Conservation (phyloP, 2,113 vertebrate genomes). For the Ptilorrhoa leucosticta region DNA sequence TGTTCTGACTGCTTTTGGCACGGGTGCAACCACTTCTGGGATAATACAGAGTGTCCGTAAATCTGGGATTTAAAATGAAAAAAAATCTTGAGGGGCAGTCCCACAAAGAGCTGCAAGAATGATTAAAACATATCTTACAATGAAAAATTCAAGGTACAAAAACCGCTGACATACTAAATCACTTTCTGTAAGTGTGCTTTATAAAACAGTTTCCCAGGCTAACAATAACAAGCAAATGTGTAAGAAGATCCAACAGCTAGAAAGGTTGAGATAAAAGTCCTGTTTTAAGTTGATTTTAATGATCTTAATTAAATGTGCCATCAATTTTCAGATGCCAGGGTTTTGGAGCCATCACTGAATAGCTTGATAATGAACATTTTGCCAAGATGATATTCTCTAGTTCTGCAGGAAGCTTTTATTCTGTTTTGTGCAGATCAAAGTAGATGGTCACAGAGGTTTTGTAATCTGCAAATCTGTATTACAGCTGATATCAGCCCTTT, state of each 20-base stretch:
- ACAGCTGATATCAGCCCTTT: constrained; percentile 26
- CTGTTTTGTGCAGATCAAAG: neutral
- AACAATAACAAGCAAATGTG: neutral
- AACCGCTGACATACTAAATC: neutral
- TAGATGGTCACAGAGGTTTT: constrained; percentile 5
- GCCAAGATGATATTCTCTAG: neutral
- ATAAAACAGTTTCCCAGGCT: neutral
- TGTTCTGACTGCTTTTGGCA: constrained; percentile 35
- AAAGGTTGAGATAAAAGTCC: neutral
- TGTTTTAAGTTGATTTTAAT: neutral
- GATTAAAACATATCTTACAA: neutral
- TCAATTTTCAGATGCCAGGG: neutral
- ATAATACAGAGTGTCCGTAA: neutral
- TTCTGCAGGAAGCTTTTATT: neutral
- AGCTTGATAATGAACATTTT: neutral
- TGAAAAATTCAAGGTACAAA: neutral
- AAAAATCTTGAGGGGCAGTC: neutral
- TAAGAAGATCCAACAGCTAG: neutral
- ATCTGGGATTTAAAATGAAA: neutral
- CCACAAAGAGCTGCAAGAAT: neutral
- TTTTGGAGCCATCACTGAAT: neutral
- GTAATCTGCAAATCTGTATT: constrained; percentile 55
- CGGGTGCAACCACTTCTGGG: neutral
- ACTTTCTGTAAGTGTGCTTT: neutral
- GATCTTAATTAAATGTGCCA: neutral